Conservation (phyloP, 2,113 vertebrate species). For the Xyliphius kryptos region DNA sequence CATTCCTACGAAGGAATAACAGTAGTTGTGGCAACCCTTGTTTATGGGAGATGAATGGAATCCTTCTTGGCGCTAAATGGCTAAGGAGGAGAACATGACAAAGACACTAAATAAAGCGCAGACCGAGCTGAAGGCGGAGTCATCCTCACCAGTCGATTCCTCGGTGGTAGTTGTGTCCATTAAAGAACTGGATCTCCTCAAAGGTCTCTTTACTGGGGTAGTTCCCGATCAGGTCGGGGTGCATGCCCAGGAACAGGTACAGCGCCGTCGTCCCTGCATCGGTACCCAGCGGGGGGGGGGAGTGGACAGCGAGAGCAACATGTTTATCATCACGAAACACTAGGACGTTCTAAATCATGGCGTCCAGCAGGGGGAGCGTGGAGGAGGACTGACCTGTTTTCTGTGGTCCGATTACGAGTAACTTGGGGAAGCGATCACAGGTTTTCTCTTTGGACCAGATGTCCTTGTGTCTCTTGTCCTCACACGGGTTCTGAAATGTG, state of each 20-base stretch:
- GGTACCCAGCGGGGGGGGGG: too few relatives aligned
- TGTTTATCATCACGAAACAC: too few relatives aligned
- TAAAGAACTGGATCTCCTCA: too few relatives aligned
- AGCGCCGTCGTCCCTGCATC: conserved; percentile 93
- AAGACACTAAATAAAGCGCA: not conserved
- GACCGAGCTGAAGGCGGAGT: not conserved
- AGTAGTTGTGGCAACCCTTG: too few relatives aligned
- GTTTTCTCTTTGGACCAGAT: conserved; percentile 99
- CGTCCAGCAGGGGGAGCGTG: conserved; percentile 44
- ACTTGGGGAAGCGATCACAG: conserved; percentile 93
- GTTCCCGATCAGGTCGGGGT: conserved; percentile 92
- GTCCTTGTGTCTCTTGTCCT: too few relatives aligned
- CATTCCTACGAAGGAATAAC: too few relatives aligned
- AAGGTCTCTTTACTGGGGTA: conserved; percentile 96
- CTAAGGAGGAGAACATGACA: too few relatives aligned
- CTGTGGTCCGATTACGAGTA: conserved; percentile 93
- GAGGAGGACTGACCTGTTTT: conserved; percentile 83
- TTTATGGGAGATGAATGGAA: too few relatives aligned
- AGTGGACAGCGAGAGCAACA: too few relatives aligned
- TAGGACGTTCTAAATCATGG: too few relatives aligned
- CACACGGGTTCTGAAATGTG: conserved; percentile 85
- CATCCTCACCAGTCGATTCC: conserved; percentile 87
- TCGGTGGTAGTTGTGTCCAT: conserved; percentile 94
- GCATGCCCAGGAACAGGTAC: conserved; percentile 91
- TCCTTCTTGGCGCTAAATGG: too few relatives aligned